Conservation (phyloP, 2,888 invertebrate genomes). For the Eremobia ochroleuca region DNA sequence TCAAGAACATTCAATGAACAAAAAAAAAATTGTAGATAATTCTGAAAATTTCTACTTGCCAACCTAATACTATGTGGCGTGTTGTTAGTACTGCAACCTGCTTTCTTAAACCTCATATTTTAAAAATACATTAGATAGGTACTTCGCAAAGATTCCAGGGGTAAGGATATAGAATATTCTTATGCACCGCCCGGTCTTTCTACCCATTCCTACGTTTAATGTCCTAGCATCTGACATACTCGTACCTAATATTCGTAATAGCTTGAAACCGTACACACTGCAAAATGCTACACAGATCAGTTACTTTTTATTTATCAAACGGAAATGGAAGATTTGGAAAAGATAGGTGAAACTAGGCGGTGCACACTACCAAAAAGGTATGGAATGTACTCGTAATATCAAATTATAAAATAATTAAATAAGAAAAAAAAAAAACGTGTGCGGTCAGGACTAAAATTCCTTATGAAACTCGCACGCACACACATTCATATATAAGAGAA, state of each 20-base stretch:
- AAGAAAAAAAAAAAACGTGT: no score
- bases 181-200: not conserved
- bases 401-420: no score
- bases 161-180: conserved; percentile 23
- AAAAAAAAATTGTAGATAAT: no score
- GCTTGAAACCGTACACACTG: not conserved
- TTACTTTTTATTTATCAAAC: not conserved
- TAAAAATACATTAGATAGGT: conserved; percentile 6
- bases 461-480: no score
- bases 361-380: no score
- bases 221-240: not conserved
- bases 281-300: not conserved
- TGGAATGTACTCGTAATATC: no score
- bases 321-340: not conserved
- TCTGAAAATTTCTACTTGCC: no score
- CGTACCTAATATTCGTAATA: conserved; percentile 34
- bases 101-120: conserved; percentile 17
- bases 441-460: no score
- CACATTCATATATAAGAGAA: no score
- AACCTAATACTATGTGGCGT: not conserved
- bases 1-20: no score
- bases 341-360: not conserved
- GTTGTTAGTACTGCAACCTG: conserved; percentile 10
- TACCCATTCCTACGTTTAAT: conserved; percentile 14
- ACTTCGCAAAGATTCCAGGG: conserved; percentile 10